phyloP scores from a whole-genome alignment of 2,797 vertebrate genomes.

The Orientallactaga sibirica region DNA sequence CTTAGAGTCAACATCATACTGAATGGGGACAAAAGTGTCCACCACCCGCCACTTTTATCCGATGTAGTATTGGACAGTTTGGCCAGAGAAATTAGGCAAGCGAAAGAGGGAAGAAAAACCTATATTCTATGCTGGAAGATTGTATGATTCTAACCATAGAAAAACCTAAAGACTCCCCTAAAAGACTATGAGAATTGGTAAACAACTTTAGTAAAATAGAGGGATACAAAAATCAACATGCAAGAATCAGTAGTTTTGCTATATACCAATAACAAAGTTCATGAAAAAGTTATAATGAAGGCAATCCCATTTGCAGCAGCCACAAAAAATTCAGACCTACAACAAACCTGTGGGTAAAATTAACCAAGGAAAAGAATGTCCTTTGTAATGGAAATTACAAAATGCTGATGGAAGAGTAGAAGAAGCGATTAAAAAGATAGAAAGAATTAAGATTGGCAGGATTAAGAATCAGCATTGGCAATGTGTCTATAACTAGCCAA shows the following conservation, averaged over 20 bases:
- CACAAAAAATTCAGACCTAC: background rate
- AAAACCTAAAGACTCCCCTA: background rate
- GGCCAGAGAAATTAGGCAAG: background rate
- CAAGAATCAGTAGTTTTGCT: background rate
- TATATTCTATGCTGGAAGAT: background rate
- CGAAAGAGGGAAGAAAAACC: background rate
- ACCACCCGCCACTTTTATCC: background rate
- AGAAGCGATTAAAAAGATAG: background rate
- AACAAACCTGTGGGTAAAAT: background rate
- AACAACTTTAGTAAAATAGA: background rate
- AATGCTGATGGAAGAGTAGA: background rate
- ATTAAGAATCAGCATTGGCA: too few relatives aligned
- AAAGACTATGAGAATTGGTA: background rate
- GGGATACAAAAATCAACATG: background rate
- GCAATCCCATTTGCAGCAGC: background rate
- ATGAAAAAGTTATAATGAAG: background rate
- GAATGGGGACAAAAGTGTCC: background rate
- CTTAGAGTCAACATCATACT: background rate
- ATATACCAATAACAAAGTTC: background rate
- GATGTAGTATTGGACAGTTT: background rate
- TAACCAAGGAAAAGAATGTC: background rate
- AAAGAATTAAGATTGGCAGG: background rate
- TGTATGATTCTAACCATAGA: background rate
- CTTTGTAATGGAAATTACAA: background rate
- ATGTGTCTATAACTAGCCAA: background rate